Evolutionary conservation across 2,797 vertebrate genomes (phyloP), one percentile per base, ranked within the genome.

Genomic region (Melanotaenia boesemani): DNA sequence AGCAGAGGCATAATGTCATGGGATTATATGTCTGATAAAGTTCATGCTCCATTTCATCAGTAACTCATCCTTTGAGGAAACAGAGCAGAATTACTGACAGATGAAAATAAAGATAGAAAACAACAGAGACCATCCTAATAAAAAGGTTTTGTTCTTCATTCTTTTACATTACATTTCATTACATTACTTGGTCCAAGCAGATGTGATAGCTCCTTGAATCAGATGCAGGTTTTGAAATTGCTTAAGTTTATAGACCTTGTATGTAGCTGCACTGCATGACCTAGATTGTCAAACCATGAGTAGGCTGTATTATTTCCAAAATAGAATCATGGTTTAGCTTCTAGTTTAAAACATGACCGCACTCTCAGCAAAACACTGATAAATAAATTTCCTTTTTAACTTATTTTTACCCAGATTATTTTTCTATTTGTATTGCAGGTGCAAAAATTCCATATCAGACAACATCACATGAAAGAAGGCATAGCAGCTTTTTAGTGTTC

Each of bases 221-320:
- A 20, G 79, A 76, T 50, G 41, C 61, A 54, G 44, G 26, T 48
- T 54, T 41, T 46, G 1, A 57, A 69, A 55, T 48, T 67, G 5
- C 69, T 36, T 44, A 10, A 2, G 34, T 67, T 60, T 63, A 52
- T 20, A 69, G 22, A 76, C 39, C 16, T 30, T 0, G 15, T 22
- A 34, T 48, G 55, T 9, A 22, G 70, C 66, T 67, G 12, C 15
- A 41, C 37, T 16, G 54, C 56, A 62, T 82, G 84, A 81, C 84
- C 73, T 63, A 81, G 76, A 82, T 86, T 76, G 70, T 72, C 61
- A 77, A 69, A 69, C 74, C 72, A 46, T 63, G 67, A 89, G 61
- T 67, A 74, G 82, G 81, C 34, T 76, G 72, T 41, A 71, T 79
- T 80, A 72, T 71, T 84, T 83, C 34, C 18, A 68, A 56, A 80